A percentile compares a stretch with the other conserved stretches of the same genome.
phyloP scores from a whole-genome alignment of 30 jellyfish, hydroid and myxozoan genomes.

The Hydractinia echinata region DNA sequence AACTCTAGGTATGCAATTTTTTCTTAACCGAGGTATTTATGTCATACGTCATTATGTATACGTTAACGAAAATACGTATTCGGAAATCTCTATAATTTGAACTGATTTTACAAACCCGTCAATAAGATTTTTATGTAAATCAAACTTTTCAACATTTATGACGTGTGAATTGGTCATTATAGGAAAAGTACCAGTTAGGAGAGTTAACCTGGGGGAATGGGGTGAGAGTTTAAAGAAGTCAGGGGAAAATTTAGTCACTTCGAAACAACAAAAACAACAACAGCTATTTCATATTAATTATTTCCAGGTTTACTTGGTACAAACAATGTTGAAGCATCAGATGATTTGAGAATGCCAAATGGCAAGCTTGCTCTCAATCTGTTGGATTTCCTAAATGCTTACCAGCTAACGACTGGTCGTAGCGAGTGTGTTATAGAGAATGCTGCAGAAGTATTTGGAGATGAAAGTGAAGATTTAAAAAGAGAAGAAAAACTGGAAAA shows the following conservation, averaged over 20 bases:
- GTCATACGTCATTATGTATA: neutral
- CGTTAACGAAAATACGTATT: neutral
- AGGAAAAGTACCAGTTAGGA: too few relatives aligned
- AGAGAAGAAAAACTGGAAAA: neutral
- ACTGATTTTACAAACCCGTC: too few relatives aligned
- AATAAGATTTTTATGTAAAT: too few relatives aligned
- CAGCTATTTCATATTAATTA: too few relatives aligned
- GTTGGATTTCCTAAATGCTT: constrained; percentile 63
- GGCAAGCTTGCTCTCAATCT: constrained; percentile 61
- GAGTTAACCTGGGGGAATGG: too few relatives aligned
- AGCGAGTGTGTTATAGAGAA: constrained; percentile 12
- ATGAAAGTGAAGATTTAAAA: neutral
- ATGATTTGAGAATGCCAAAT: constrained; percentile 81
- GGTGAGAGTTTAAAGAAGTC: neutral
- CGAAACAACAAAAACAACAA: too few relatives aligned
- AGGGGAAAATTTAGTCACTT: neutral
- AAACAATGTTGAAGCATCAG: constrained; percentile 81
- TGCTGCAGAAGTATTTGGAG: constrained; percentile 4
- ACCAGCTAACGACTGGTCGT: constrained; percentile 31
- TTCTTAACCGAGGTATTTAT: too few relatives aligned
- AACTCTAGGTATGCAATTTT: constrained; percentile 64
- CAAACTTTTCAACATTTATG: too few relatives aligned
- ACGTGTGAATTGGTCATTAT: too few relatives aligned
- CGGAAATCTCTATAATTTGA: too few relatives aligned
- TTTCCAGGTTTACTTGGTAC: constrained; percentile 81